Percentiles rank a stretch among this genome's conserved stretches.
phyloP scores from a whole-genome alignment of 2,113 vertebrate species.

The Saguinus midas region DNA sequence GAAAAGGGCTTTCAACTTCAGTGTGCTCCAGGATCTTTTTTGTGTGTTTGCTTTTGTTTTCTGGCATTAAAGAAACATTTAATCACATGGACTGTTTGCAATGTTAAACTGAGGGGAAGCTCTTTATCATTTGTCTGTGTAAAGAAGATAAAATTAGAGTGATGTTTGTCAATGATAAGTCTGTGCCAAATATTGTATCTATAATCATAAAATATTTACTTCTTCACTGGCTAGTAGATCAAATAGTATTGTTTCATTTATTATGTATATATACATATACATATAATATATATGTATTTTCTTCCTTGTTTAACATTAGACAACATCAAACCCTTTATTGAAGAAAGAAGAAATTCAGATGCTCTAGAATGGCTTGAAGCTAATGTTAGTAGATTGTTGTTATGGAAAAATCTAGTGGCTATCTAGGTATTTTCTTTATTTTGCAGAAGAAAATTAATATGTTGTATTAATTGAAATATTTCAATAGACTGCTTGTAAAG shows the following conservation, averaged over 20 bases:
- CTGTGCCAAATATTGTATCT: not conserved
- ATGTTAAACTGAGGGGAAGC: not conserved
- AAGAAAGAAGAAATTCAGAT: not conserved
- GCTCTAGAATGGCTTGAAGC: not conserved
- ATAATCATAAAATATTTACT: constrained; percentile 31
- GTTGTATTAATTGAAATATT: not conserved
- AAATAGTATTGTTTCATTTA: not conserved
- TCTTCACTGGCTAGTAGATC: not conserved
- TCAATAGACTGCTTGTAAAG: not conserved
- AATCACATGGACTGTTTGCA: not conserved
- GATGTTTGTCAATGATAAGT: not conserved
- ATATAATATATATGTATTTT: not conserved
- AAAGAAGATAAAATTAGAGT: not conserved
- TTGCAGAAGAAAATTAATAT: not conserved
- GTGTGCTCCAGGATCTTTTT: not conserved
- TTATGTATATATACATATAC: not conserved
- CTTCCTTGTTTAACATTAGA: not conserved
- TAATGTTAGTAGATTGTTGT: constrained; percentile 1
- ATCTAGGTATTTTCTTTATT: not conserved
- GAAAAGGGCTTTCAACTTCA: not conserved
- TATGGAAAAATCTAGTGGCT: not conserved
- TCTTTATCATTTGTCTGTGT: not conserved
- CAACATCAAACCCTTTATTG: not conserved
- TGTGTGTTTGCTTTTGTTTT: not conserved
- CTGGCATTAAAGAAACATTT: not conserved